These are phyloP conservation scores for Electrona antarctica DNA, from an alignment of 2,113 vertebrate species.

Conservation along the genomic window DNA sequence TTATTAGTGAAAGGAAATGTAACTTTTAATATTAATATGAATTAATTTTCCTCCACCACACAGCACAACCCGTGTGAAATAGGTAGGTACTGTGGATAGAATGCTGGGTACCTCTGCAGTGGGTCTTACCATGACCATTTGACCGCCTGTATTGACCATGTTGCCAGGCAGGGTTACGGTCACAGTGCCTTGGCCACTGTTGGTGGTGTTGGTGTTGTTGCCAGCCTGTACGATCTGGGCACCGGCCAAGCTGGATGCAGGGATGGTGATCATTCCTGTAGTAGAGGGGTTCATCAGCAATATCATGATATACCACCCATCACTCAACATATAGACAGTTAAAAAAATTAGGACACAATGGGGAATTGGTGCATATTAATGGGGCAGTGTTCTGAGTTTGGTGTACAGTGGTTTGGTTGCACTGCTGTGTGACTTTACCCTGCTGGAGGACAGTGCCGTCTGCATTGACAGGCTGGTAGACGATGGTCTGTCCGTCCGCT, in stretches of 20 bases:
- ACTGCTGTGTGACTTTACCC: slow-evolving; percentile 75
- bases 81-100: slow-evolving; percentile 41
- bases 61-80: slow-evolving; percentile 16
- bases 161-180: slow-evolving; percentile 97
- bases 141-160: slow-evolving; percentile 96
- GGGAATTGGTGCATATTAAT: neutral
- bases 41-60: slow-evolving; percentile 34
- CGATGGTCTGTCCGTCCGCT: slow-evolving; percentile 97
- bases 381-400: neutral
- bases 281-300: slow-evolving; percentile 50
- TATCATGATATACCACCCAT: neutral
- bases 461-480: slow-evolving; percentile 98
- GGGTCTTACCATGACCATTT: slow-evolving; percentile 97
- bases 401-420: too few relatives aligned
- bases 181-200: slow-evolving; percentile 95
- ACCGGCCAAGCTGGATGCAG: slow-evolving; percentile 93
- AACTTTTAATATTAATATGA: neutral
- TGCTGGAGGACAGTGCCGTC: slow-evolving; percentile 97
- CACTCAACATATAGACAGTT: neutral
- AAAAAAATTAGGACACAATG: too few relatives aligned
- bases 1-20: neutral
- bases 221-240: slow-evolving; percentile 96
- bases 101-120: slow-evolving; percentile 69
- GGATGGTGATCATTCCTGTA: slow-evolving; percentile 99
- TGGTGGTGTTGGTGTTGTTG: slow-evolving; percentile 94